Evolutionary conservation across 2,888 invertebrate genomes (phyloP), one percentile per base, ranked within the genome.

Genomic region (Drosophila atripex): DNA sequence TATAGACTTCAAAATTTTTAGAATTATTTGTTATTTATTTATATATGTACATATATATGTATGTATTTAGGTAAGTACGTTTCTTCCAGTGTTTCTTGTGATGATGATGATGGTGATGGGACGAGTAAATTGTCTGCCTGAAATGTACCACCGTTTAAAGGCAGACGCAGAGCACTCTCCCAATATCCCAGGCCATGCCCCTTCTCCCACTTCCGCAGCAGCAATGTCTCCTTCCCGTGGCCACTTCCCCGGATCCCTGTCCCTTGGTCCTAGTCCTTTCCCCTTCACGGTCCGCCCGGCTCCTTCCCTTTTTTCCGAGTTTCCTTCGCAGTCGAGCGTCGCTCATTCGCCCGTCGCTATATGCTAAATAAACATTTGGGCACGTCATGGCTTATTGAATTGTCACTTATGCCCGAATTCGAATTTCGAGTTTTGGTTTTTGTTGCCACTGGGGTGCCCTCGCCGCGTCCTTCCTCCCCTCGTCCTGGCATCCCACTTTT

Each of bases 381-480:
- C 84, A 84, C 86, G 88, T 85, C 88, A 89, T 89, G 89, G 90
- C 90, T 90, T 89, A 90, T 90, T 90, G 90, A 90, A 89, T 89
- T 90, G 90, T 90, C 90, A 89, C 89, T 88, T 85, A 89, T 80
- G 83, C 83, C 83, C 83, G 83, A 86, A 86, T 83, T 70, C 69
- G 70, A 70, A 69, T 47, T 69, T 70, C 39, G 60, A 70, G 70
- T 70, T 70, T 70, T 49, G 43, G 45, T 63, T 80, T 71, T 61
- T 55, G 55, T 46, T 32, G 43, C 45, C 53, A 25, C 21, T 50
- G 21, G 38, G 38, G 46, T 28, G 30, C 21, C 47, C 16, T n/a
- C n/a, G 25, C n/a, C 59, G 21, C 49, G 18, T 25, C 12, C 9
- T 55, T 14, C n/a, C n/a, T 35, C 35, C 35, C 35, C n/a, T 8